phyloP scores from a whole-genome alignment of 2,797 vertebrate species.

The Sitta carolinensis region DNA sequence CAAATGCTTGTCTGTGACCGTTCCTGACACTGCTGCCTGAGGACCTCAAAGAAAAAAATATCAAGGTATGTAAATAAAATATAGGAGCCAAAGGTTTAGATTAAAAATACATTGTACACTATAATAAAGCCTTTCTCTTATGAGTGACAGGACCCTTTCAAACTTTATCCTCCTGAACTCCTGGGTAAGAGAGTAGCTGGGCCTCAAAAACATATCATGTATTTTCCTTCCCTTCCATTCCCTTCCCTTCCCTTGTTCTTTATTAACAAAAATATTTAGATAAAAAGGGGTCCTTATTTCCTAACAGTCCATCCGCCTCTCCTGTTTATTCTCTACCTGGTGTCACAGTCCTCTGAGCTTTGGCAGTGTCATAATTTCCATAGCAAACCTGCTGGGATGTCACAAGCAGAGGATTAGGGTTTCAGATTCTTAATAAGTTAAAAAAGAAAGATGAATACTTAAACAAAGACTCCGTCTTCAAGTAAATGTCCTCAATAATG shows the following conservation, averaged over 20 bases:
- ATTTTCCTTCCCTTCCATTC: background rate
- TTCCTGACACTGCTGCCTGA: background rate
- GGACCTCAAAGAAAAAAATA: conserved; percentile 35
- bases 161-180: background rate
- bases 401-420: conserved; percentile 67
- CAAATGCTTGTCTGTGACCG: background rate
- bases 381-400: conserved; percentile 61
- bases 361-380: conserved; percentile 73
- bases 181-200: background rate
- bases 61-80: conserved; percentile 26
- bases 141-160: background rate
- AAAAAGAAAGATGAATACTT: conserved; percentile 58
- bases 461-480: conserved; percentile 65
- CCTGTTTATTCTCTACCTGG: conserved; percentile 74
- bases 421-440: conserved; percentile 52
- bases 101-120: background rate
- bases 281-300: conserved; percentile 67
- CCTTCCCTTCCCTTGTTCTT: conserved; percentile 40
- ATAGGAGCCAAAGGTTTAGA: background rate
- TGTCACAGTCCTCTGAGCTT: conserved; percentile 51
- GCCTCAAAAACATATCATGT: background rate
- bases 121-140: background rate
- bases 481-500: conserved; percentile 57
- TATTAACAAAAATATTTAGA: conserved; percentile 73
- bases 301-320: conserved; percentile 58